phyloP scores from a whole-genome alignment of 1,140 invertebrate genomes.

The Zaprionus vittiger region DNA sequence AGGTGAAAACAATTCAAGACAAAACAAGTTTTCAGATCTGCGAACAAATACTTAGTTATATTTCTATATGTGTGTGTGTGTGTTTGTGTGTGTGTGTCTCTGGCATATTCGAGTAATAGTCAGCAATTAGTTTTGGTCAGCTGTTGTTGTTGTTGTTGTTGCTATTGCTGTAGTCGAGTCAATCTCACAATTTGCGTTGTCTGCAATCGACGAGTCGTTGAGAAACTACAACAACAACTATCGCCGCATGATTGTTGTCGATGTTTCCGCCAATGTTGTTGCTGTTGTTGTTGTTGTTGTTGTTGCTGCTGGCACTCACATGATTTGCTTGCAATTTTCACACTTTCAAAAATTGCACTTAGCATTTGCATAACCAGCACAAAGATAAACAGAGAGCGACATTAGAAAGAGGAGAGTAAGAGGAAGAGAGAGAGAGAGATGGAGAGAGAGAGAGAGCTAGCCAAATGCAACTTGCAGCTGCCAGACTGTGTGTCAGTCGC shows the following conservation, averaged over 20 bases:
- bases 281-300: conserved; percentile 12
- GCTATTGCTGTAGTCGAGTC: conserved; percentile 8
- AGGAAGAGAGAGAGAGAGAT: conserved; percentile 7
- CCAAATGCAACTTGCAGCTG: background rate
- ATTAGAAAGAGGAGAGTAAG: background rate
- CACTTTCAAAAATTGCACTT: conserved; percentile 44
- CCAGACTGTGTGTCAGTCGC: background rate
- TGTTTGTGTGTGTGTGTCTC: conserved; percentile 5
- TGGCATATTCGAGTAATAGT: conserved; percentile 18
- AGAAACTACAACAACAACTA: conserved; percentile 5
- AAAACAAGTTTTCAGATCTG: conserved; percentile 58
- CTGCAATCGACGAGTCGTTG: conserved; percentile 19
- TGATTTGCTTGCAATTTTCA: conserved; percentile 58
- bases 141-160: conserved; percentile 8
- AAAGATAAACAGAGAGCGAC: conserved; percentile 24
- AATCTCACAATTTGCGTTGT: conserved; percentile 22
- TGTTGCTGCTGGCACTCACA: conserved; percentile 58
- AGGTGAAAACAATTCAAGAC: conserved; percentile 39
- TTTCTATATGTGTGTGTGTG: background rate
- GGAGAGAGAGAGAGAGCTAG: background rate
- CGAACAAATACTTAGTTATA: background rate
- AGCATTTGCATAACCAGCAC: conserved; percentile 57
- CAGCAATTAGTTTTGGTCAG: conserved; percentile 23
- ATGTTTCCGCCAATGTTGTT: conserved; percentile 26
- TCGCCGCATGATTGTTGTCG: conserved; percentile 32